Base-by-base conservation (phyloP, 2,797 vertebrate species). In the Mionectes olivaceus region DNA sequence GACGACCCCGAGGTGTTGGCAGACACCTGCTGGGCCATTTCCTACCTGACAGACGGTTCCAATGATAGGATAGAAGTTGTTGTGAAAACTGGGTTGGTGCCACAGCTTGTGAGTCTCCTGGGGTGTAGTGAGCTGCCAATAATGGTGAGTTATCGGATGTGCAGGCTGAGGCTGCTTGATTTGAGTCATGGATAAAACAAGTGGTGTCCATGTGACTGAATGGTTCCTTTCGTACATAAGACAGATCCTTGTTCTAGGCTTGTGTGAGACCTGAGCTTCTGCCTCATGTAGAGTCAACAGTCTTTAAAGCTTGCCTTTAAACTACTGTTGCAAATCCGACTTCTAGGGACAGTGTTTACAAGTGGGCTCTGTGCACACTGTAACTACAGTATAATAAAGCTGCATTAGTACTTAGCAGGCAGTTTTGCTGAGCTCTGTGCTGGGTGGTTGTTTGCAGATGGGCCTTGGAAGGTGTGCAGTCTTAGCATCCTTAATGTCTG, bases 21-120 rank as follows among this genome's bases (percentile, higher is more conserved):
- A 9, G 99, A 99, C 47, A 98, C 99, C 0, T 99, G 99, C 95
- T 99, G 99, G 99, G 99, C 99, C 0, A 90, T 99, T 53, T 99
- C 99, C 6, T 99, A 99, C 94, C 98, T 99, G 83, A 99, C 99
- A 0, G 99, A 99, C 9, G 99, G 99, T 13, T 97, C 99, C n/a
- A 99, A 99, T 30, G 99, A 99, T 44, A 98, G 99, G 81, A 99
- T 99, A 57, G 99, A 99, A 90, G 98, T 99, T 95, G 99, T 99
- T 61, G 98, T 99, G 87, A 97, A 98, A 87, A 98, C 98, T 1
- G 99, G 98, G 4, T 37, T 99, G 64, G 98, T 99, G 44, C 97
- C 98, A 12, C 98, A 98, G 9, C 98, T 99, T 76, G 99, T 99
- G 84, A 97, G 99, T 87, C 98, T 99, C 60, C 98, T 99, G 8